A percentile compares a stretch with the other conserved stretches of the same genome.
These are phyloP conservation scores for Sorex maritimensis DNA, from an alignment of 2,797 vertebrate genomes.

Conservation along the genomic window DNA sequence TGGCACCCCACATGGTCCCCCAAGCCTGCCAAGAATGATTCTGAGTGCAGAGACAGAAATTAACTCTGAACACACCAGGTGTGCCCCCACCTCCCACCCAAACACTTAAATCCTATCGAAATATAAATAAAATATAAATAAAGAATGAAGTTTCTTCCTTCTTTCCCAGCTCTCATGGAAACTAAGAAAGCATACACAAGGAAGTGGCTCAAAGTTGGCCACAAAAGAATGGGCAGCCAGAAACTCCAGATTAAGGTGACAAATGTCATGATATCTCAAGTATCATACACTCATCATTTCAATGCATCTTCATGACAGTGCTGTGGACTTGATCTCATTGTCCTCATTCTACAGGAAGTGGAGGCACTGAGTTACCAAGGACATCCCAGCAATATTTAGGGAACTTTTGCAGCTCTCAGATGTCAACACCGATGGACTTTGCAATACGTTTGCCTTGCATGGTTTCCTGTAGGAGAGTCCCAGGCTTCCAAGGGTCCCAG, in stretches of 20 bases:
- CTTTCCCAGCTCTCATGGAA: neutral
- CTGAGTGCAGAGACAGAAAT: no score
- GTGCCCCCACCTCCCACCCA: no score
- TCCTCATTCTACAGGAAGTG: neutral
- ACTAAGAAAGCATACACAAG: neutral
- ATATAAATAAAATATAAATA: neutral
- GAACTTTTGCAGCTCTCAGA: neutral
- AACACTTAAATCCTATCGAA: rapidly evolving
- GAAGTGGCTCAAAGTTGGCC: neutral
- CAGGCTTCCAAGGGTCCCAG: neutral
- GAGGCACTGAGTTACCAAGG: rapidly evolving
- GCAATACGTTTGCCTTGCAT: rapidly evolving
- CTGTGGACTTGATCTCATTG: rapidly evolving
- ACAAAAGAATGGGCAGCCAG: neutral
- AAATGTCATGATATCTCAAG: rapidly evolving
- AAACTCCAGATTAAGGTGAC: rapidly evolving
- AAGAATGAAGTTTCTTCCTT: neutral
- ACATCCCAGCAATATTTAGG: neutral
- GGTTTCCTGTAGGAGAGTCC: rapidly evolving
- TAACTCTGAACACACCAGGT: no score
- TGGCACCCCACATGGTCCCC: no score
- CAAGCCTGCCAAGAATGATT: no score
- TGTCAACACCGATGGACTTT: rapidly evolving
- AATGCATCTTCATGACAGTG: neutral
- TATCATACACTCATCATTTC: rapidly evolving